phyloP scores from a whole-genome alignment of 2,113 vertebrate species.

The Scomber colias region DNA sequence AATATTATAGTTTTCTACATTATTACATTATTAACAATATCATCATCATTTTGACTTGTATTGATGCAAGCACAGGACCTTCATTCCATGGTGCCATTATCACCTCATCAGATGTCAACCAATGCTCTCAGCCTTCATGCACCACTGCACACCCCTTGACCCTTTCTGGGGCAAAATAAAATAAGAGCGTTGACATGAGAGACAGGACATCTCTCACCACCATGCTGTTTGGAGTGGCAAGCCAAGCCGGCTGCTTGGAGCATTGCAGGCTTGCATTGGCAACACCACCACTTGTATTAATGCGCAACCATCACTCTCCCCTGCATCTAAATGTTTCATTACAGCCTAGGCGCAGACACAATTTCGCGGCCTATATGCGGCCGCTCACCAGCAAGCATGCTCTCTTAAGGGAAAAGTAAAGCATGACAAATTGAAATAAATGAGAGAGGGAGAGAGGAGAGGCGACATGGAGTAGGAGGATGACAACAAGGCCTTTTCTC shows the following conservation, averaged over 20 bases:
- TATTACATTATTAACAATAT: neutral
- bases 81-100: constrained; percentile 7
- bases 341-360: constrained; percentile 80
- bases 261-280: constrained; percentile 30
- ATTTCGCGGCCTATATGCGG: constrained; percentile 82
- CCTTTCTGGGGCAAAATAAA: constrained; percentile 15
- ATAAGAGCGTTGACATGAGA: constrained; percentile 36
- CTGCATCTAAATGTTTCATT: constrained; percentile 87
- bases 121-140: constrained; percentile 16
- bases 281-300: constrained; percentile 77
- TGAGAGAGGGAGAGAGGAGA: constrained; percentile 79
- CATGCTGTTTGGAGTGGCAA: constrained; percentile 30
- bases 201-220: constrained; percentile 42
- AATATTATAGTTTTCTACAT: neutral
- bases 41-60: neutral
- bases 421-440: constrained; percentile 89
- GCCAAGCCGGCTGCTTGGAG: constrained; percentile 42
- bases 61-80: constrained; percentile 8
- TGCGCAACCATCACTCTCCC: constrained; percentile 76
- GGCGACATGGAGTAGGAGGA: constrained; percentile 50
- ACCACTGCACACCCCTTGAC: constrained; percentile 51
- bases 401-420: constrained; percentile 84
- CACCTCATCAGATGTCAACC: constrained; percentile 46
- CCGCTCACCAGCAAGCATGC: constrained; percentile 72
- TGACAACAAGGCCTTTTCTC: constrained; percentile 68